A percentile compares a stretch with the other conserved stretches of the same genome.
These are phyloP conservation scores for Pinctada fucata DNA, from an alignment of 2,888 invertebrate species.

Conservation along the genomic window DNA sequence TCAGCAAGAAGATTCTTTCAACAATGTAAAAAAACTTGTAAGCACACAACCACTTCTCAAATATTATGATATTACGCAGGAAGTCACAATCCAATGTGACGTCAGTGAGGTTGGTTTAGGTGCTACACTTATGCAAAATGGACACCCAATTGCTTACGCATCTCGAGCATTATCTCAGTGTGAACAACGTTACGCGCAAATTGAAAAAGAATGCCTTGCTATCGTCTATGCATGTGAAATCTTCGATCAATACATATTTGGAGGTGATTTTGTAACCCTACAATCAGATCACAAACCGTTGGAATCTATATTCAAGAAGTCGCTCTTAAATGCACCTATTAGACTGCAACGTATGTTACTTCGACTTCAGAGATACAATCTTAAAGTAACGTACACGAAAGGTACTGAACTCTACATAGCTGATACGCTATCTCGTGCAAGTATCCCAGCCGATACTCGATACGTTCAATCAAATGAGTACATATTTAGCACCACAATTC, in stretches of 20 bases:
- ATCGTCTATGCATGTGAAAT: conserved; percentile 41
- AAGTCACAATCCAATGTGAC: conserved; percentile 44
- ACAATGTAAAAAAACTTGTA: conserved; percentile 29
- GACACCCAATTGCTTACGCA: conserved; percentile 48
- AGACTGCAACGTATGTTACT: conserved; percentile 44
- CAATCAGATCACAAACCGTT: conserved; percentile 47
- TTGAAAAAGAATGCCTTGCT: conserved; percentile 51
- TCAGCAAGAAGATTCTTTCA: conserved; percentile 38
- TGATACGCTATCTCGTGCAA: conserved; percentile 49
- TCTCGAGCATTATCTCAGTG: conserved; percentile 39
- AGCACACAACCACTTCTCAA: conserved; percentile 31
- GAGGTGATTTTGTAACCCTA: conserved; percentile 55
- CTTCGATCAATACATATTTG: conserved; percentile 52
- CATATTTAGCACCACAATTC: conserved; percentile 28
- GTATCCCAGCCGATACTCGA: conserved; percentile 11
- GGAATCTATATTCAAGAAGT: conserved; percentile 43
- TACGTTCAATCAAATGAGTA: neutral
- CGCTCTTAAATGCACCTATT: conserved; percentile 36
- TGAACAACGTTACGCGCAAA: conserved; percentile 46
- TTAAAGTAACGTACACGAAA: conserved; percentile 31
- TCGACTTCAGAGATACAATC: no score
- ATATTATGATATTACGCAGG: conserved; percentile 37
- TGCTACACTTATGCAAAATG: conserved; percentile 44
- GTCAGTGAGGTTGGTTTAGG: conserved; percentile 37
- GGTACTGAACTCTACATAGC: conserved; percentile 44